These are phyloP conservation scores for Pseudomyrmex pallidus DNA, from an alignment of 1,140 invertebrate genomes.

Conservation along the genomic window DNA sequence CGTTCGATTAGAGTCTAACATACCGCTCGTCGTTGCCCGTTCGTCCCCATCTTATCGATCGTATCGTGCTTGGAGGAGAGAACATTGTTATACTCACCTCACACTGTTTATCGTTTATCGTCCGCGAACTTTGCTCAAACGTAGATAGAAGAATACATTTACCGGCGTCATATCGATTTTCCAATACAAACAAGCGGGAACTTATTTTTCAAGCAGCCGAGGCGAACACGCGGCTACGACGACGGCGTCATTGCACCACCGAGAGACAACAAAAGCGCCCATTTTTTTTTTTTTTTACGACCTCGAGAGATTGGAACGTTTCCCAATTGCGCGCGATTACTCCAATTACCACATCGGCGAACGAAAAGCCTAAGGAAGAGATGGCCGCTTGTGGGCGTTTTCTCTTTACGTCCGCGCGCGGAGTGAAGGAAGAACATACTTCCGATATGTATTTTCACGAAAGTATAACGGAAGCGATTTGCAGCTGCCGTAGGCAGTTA, in stretches of 20 bases:
- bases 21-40: constrained; percentile 14
- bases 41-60: constrained; percentile 35
- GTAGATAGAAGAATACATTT: constrained; percentile 50
- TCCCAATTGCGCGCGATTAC: constrained; percentile 64
- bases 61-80: constrained; percentile 13
- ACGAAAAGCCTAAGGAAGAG: not conserved
- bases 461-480: constrained; percentile 82
- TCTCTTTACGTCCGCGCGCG: not conserved
- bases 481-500: constrained; percentile 79
- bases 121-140: constrained; percentile 33
- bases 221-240: constrained; percentile 19
- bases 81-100: constrained; percentile 43
- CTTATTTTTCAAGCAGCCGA: constrained; percentile 48
- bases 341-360: constrained; percentile 44
- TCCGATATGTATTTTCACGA: constrained; percentile 78
- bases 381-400: not conserved
- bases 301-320: constrained; percentile 48
- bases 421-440: not conserved
- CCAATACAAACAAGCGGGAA: constrained; percentile 47
- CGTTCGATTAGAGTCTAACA: constrained; percentile 23
- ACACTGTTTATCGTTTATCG: constrained; percentile 51
- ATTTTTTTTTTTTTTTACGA: constrained; percentile 31
- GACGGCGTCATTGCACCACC: constrained; percentile 9
- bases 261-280: constrained; percentile 1
- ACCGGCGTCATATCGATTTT: constrained; percentile 47